These are phyloP conservation scores for Eupeodes corollae DNA, from an alignment of 1,140 invertebrate species.

Conservation along the genomic window DNA sequence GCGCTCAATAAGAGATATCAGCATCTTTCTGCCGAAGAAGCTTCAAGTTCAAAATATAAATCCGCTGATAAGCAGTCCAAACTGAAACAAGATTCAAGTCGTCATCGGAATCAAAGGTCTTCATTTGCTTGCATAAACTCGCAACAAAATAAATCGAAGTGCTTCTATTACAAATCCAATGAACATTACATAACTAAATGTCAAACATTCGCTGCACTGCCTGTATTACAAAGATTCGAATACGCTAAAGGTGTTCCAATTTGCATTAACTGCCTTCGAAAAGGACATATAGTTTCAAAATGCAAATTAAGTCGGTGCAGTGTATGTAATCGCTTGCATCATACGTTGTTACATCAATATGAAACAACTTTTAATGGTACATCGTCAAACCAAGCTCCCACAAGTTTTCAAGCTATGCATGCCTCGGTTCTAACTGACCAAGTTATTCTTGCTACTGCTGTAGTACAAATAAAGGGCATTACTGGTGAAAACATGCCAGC, in stretches of 20 bases:
- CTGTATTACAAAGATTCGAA: conserved; percentile 4
- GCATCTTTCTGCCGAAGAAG: conserved; percentile 5
- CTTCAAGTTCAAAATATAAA: not conserved
- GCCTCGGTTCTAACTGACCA: not conserved
- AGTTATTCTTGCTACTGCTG: conserved; percentile 2
- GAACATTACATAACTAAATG: not conserved
- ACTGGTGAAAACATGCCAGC: conserved; percentile 1
- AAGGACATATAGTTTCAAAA: conserved; percentile 2
- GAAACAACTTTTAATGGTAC: not conserved
- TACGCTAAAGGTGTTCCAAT: not conserved
- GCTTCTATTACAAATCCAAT: conserved; percentile 1
- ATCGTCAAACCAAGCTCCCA: not conserved
- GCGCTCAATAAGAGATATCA: conserved; percentile 3
- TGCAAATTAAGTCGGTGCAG: not conserved
- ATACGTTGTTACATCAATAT: not conserved
- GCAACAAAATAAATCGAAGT: not conserved
- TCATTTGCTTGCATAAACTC: not conserved
- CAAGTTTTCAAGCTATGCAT: not conserved
- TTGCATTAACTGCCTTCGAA: conserved; percentile 4
- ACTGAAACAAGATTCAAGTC: not conserved
- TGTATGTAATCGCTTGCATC: conserved; percentile 1
- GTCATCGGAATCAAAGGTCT: not conserved
- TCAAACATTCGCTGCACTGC: not conserved
- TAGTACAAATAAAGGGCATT: not conserved
- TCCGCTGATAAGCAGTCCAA: not conserved